phyloP scores from a whole-genome alignment of 2,888 invertebrate genomes.

The Microdon myrmicae region DNA sequence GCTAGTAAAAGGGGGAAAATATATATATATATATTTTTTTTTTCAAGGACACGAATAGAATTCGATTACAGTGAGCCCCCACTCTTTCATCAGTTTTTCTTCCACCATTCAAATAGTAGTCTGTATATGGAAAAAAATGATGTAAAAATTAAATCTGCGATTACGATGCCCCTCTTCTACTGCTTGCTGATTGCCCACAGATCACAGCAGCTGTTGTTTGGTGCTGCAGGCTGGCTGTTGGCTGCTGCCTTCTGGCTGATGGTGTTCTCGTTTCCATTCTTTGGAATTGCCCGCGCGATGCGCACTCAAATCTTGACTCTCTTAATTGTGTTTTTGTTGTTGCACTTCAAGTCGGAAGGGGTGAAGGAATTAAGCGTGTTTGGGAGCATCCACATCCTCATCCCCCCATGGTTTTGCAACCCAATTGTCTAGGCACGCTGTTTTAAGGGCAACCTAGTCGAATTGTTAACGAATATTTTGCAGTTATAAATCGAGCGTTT shows the following conservation, averaged over 20 bases:
- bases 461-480: conserved; percentile 18
- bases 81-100: conserved; percentile 17
- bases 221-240: too few relatives aligned
- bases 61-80: conserved; percentile 43
- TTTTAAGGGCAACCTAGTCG: conserved; percentile 7
- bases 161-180: conserved; percentile 34
- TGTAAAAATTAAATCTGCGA: conserved; percentile 24
- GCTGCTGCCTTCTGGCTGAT: too few relatives aligned
- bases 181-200: conserved; percentile 46
- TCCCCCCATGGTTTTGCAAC: too few relatives aligned
- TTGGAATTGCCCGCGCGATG: conserved; percentile 11
- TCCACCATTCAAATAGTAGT: conserved; percentile 36
- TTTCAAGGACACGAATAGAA: conserved; percentile 55
- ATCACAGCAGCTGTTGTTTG: conserved; percentile 52
- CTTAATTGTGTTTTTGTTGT: conserved; percentile 28
- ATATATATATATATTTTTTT: conserved; percentile 42
- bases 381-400: conserved; percentile 5
- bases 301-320: not conserved
- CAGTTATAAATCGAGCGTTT: conserved; percentile 9
- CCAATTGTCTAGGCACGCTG: not conserved
- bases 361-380: conserved; percentile 23
- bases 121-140: too few relatives aligned
- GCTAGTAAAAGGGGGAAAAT: too few relatives aligned
- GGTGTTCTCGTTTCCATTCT: conserved; percentile 46
- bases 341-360: conserved; percentile 13